phyloP scores from a whole-genome alignment of 1,140 invertebrate genomes.

The Papilio polytes region DNA sequence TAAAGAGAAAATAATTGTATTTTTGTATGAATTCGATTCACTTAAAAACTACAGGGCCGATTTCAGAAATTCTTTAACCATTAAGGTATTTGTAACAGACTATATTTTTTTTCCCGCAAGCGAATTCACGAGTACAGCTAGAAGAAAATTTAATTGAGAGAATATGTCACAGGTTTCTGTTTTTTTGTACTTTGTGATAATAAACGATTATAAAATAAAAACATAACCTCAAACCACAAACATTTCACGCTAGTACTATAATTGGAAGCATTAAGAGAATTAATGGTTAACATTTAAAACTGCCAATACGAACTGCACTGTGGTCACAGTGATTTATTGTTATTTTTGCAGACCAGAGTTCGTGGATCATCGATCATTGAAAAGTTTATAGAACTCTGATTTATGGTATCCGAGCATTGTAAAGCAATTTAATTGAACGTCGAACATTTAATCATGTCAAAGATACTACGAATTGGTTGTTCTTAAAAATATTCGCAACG shows the following conservation, averaged over 20 bases:
- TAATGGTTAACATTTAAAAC: constrained; percentile 24
- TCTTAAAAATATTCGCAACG: too few species aligned
- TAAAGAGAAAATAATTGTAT: too few species aligned
- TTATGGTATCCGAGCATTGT: constrained; percentile 8
- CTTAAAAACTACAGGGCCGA: too few species aligned
- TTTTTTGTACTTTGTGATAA: background rate
- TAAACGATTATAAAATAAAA: background rate
- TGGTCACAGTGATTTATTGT: constrained; percentile 7
- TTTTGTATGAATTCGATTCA: too few species aligned
- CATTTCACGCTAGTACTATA: constrained; percentile 9
- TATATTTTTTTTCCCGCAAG: too few species aligned
- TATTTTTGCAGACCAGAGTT: constrained; percentile 13
- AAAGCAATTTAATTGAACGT: constrained; percentile 1
- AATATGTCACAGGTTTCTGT: too few species aligned
- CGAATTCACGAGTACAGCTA: too few species aligned
- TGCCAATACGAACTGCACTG: constrained; percentile 13
- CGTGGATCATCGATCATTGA: constrained; percentile 18
- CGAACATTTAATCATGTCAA: background rate
- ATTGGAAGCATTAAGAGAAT: constrained; percentile 18
- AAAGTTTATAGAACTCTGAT: constrained; percentile 23
- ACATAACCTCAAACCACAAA: constrained; percentile 11
- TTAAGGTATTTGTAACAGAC: too few species aligned
- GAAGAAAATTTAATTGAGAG: too few species aligned
- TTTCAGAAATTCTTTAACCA: too few species aligned
- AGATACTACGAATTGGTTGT: background rate